Percentiles rank a stretch among this genome's conserved stretches.
phyloP scores from a whole-genome alignment of 2,888 invertebrate genomes.

The Chorisops tibialis region DNA sequence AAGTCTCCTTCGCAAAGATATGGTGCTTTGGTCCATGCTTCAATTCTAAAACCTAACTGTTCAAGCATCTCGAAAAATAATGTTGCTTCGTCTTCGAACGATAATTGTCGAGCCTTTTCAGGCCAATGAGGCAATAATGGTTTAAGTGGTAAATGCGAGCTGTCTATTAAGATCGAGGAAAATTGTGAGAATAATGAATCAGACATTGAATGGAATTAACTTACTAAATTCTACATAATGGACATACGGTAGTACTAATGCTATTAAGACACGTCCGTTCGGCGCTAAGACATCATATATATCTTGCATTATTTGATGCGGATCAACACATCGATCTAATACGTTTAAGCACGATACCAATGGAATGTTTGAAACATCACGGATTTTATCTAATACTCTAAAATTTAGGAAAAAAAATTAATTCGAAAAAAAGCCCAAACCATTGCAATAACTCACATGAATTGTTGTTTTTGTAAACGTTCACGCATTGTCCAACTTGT shows the following conservation, averaged over 20 bases:
- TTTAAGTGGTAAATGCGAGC: constrained; percentile 57
- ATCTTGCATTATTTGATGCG: constrained; percentile 71
- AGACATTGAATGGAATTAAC: constrained; percentile 17
- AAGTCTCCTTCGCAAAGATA: constrained; percentile 97
- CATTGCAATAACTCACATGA: constrained; percentile 59
- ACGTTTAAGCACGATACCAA: constrained; percentile 76
- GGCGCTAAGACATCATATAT: constrained; percentile 70
- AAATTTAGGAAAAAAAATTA: constrained; percentile 36
- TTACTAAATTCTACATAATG: constrained; percentile 89
- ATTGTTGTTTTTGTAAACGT: constrained; percentile 71
- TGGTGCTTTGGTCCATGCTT: constrained; percentile 85
- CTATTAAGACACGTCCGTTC: constrained; percentile 76
- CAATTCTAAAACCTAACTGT: constrained; percentile 66
- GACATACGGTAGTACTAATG: constrained; percentile 88
- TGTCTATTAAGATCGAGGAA: constrained; percentile 51
- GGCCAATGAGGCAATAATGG: constrained; percentile 56
- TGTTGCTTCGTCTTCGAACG: constrained; percentile 76
- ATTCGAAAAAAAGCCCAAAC: neutral
- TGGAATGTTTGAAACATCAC: constrained; percentile 45
- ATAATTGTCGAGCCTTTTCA: constrained; percentile 60
- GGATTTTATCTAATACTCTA: constrained; percentile 47
- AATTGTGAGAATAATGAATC: constrained; percentile 10
- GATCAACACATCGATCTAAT: constrained; percentile 87
- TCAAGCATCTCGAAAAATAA: constrained; percentile 63
- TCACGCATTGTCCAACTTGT: constrained; percentile 86